Conservation (phyloP, 2,888 invertebrate species). For the Macaria notata region DNA sequence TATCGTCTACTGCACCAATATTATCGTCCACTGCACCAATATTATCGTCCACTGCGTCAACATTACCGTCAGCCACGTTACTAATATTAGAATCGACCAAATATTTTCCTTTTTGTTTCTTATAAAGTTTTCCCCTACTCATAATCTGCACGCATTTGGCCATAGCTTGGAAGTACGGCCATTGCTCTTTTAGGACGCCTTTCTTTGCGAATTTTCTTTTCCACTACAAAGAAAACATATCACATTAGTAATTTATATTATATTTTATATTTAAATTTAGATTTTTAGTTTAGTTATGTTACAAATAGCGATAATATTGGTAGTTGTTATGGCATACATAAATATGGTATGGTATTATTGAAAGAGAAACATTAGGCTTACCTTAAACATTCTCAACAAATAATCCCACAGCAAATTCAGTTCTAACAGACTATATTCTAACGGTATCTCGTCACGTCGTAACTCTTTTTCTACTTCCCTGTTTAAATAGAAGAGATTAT, state of each 20-base stretch:
- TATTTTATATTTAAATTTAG: no score
- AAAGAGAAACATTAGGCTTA: conserved; percentile 33
- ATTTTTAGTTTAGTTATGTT: no score
- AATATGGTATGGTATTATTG: no score
- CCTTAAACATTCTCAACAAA: conserved; percentile 65
- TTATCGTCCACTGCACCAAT: conserved; percentile 35
- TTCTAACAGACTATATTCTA: conserved; percentile 68
- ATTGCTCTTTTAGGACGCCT: conserved; percentile 68
- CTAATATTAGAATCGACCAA: no score
- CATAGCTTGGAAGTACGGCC: conserved; percentile 71
- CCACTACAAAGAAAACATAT: conserved; percentile 55
- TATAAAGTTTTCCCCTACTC: conserved; percentile 23
- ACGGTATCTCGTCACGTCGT: conserved; percentile 58
- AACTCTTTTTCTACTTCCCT: conserved; percentile 72
- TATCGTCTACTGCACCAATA: conserved; percentile 32
- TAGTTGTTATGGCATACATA: no score
- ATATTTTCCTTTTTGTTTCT: no score
- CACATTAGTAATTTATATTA: no score
- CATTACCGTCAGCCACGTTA: conserved; percentile 34
- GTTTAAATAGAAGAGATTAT: conserved; percentile 11
- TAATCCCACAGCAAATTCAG: conserved; percentile 68
- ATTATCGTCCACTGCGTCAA: conserved; percentile 34
- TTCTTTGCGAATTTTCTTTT: conserved; percentile 71
- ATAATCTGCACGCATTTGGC: conserved; percentile 48
- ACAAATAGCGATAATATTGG: no score